These are phyloP conservation scores for Actinernus sp. DNA, from an alignment of 92 coral and sea anemone genomes.

Conservation along the genomic window DNA sequence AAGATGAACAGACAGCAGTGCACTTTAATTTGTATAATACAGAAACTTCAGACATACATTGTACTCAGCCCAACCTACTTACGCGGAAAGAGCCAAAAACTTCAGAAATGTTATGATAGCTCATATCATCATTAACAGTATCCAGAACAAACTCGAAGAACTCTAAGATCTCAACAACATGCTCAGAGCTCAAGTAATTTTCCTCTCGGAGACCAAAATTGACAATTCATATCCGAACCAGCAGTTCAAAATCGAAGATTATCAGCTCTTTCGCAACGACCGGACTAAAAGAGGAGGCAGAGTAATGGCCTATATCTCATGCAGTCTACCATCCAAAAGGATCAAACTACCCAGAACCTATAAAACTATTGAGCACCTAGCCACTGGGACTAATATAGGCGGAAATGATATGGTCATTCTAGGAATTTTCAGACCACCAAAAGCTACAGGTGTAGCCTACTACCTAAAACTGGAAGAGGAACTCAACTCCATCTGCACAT, in stretches of 20 bases:
- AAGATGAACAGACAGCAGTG: too few species aligned
- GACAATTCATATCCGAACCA: constrained; percentile 35
- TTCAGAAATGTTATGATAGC: background rate
- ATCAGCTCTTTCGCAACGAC: constrained; percentile 27
- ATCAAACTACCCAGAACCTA: constrained; percentile 15
- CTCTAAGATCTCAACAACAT: background rate
- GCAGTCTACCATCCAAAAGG: constrained; percentile 11
- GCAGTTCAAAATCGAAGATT: constrained; percentile 50
- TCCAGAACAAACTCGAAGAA: constrained; percentile 33
- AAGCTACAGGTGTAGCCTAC: background rate
- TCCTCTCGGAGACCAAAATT: too few species aligned
- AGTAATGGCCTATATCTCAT: constrained; percentile 28
- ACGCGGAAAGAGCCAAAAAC: constrained; percentile 12
- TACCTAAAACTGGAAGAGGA: constrained; percentile 21
- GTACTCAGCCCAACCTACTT: too few species aligned
- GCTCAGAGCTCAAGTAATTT: constrained; percentile 13
- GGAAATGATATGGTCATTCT: constrained; percentile 19
- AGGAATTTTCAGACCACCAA: constrained; percentile 34
- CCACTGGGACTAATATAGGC: constrained; percentile 40
- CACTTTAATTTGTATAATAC: too few species aligned
- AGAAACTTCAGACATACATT: too few species aligned
- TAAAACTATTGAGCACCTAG: constrained; percentile 41
- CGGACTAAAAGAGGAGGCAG: constrained; percentile 53
- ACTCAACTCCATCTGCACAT: constrained; percentile 11
- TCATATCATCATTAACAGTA: constrained; percentile 23